These are phyloP conservation scores for Halcyon malimbica DNA, from an alignment of 2,113 vertebrate genomes.

Conservation along the genomic window DNA sequence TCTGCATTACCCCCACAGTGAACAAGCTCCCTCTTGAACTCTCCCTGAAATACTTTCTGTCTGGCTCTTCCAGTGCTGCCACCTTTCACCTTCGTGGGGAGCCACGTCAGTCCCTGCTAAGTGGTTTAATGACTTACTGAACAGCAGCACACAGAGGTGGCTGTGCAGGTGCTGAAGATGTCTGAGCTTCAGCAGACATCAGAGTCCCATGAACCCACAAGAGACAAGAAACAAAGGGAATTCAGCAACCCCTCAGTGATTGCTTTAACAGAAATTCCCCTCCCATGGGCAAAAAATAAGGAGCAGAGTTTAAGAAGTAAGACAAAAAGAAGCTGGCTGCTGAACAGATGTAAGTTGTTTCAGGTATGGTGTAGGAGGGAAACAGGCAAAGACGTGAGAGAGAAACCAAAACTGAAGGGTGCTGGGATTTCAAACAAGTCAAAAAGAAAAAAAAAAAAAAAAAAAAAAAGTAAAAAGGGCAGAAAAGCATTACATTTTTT, in stretches of 20 bases:
- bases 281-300: background rate
- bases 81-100: background rate
- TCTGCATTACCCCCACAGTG: no score
- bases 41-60: background rate
- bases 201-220: rapidly evolving
- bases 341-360: background rate
- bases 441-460: background rate
- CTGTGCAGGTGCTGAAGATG: background rate
- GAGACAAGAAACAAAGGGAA: background rate
- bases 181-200: background rate
- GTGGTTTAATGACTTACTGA: background rate
- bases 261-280: background rate
- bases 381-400: background rate
- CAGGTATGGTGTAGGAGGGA: background rate
- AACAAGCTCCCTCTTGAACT: background rate
- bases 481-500: background rate
- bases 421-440: background rate
- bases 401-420: background rate
- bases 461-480: rapidly evolving
- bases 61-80: background rate
- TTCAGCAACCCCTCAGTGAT: background rate
- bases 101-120: background rate
- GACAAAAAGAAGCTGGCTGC: background rate
- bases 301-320: background rate
- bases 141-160: background rate